These are phyloP conservation scores for Coenobita brevimanus DNA, from an alignment of 1,140 invertebrate genomes.

Conservation along the genomic window DNA sequence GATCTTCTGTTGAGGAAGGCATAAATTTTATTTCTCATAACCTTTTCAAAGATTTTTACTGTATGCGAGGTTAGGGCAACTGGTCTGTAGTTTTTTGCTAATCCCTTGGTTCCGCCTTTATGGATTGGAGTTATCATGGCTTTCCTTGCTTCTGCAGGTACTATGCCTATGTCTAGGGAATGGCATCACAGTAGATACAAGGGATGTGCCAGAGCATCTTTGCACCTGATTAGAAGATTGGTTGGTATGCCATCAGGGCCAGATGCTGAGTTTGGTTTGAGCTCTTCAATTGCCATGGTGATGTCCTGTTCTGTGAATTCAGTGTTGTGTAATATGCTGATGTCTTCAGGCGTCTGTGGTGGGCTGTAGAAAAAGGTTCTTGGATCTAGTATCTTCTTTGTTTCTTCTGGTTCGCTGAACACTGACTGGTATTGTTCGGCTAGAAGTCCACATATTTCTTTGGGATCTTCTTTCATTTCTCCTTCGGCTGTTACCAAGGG, in stretches of 20 bases:
- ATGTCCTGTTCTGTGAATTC: neutral
- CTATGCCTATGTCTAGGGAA: neutral
- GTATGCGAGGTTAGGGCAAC: neutral
- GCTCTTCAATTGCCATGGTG: neutral
- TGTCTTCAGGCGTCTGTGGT: neutral
- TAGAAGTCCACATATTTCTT: neutral
- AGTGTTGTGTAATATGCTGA: neutral
- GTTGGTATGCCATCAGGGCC: neutral
- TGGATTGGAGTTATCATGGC: neutral
- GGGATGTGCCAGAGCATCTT: neutral
- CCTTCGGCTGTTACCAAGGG: neutral
- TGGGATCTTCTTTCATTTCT: neutral
- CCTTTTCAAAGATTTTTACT: conserved; percentile 14
- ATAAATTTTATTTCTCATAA: neutral
- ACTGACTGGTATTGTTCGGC: neutral
- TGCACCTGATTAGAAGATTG: neutral
- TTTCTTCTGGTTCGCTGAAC: neutral
- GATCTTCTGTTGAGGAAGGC: neutral
- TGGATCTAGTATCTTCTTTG: neutral
- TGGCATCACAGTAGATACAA: neutral
- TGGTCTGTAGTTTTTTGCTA: conserved; percentile 25
- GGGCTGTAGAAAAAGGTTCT: neutral
- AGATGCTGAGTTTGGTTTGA: neutral
- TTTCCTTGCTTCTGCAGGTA: neutral
- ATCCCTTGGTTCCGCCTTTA: neutral